Evolutionary conservation across 2,113 vertebrate species (phyloP).

Genomic region (Nothoprocta perdicaria): DNA sequence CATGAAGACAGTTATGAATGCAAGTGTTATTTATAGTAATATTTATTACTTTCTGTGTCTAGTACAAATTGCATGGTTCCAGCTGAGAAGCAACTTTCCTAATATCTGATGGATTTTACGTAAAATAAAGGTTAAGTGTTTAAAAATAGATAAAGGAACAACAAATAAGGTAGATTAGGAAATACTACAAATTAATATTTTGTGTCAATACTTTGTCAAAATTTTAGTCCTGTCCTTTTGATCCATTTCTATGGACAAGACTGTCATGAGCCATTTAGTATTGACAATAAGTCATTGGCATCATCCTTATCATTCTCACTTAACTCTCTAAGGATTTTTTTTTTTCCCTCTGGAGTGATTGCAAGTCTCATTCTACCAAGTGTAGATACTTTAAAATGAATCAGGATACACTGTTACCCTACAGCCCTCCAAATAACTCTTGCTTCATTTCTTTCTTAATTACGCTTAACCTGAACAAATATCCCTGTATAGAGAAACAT

Average conservation of each 20-base stretch:
- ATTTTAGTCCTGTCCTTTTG: neutral
- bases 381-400: conserved; percentile 24
- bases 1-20: neutral
- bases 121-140: neutral
- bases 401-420: neutral
- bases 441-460: conserved; percentile 60
- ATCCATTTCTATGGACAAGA: neutral
- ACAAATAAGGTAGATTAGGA: neutral
- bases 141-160: neutral
- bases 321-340: conserved; percentile 10
- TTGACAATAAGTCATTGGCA: conserved; percentile 22
- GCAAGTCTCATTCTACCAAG: conserved; percentile 21
- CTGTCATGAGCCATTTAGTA: conserved; percentile 18
- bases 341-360: neutral
- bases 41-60: neutral
- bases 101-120: neutral
- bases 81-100: neutral
- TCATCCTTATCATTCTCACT: conserved; percentile 10
- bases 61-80: neutral
- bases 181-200: neutral
- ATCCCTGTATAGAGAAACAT: neutral
- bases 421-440: conserved; percentile 35
- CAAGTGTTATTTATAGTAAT: neutral
- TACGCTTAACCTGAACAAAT: conserved; percentile 49
- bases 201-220: neutral